Base-by-base conservation (phyloP, 2,888 invertebrate genomes). In the Phrixothrix hirtus region DNA sequence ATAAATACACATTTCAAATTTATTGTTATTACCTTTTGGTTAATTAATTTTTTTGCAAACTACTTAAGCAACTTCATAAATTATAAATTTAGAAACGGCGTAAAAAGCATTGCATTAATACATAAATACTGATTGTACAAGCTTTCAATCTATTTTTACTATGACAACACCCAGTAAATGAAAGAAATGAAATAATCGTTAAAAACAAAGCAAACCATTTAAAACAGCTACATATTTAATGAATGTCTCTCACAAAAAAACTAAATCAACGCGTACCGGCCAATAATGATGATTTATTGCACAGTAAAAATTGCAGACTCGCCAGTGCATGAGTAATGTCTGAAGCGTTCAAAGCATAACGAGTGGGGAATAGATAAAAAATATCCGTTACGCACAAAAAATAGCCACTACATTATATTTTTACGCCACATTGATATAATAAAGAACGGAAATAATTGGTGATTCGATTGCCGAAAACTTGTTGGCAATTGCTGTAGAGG, bases 221-320 rank as follows among this genome's bases (percentile, higher is more conserved):
- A 68, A 69, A 60, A 68, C 58, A 66, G 68, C 67, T 65, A 61
- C 63, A 62, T 58, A 58, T 64, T 65, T 57, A 66, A 67, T 67
- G 67, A 62, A 65, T 64, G 66, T 64, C 64, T 62, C 56, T 64
- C 55, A 59, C 59, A 64, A 67, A 64, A 63, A 65, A 48, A 48
- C 39, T 47, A 48, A 48, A 35, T 41, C 35, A 48, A 48, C 48
- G 48, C 48, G 64, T 68, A 73, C 72, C 71, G 75, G 75, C 77
- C 78, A 79, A 80, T 81, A 80, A 80, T 80, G 79, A 80, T 80
- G 80, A 80, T 81, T 80, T 80, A 80, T 80, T 72, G 76, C 75
- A 76, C 75, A 74, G 78, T 77, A 79, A 79, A 79, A 79, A 79
- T 79, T 78, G 78, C 78, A 77, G 77, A 75, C 75, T 74, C 75